Evolutionary conservation across 37 sponge, comb jelly and placozoan genomes (phyloP).

Genomic region (Cliona cf. orientalis): DNA sequence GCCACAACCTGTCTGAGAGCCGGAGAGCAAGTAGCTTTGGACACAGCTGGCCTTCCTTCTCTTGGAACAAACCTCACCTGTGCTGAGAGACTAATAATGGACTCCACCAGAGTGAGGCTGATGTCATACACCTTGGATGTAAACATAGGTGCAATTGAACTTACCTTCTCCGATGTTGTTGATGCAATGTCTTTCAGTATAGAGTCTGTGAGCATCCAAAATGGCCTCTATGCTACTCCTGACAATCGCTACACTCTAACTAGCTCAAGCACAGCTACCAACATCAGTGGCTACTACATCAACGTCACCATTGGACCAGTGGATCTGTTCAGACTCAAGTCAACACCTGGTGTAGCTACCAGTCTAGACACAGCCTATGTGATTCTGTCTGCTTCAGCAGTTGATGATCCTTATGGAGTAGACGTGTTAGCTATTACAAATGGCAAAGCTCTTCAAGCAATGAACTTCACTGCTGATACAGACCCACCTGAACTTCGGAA

Average conservation of each 20-base stretch:
- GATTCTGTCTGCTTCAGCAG: constrained; percentile 58
- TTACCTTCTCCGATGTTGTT: constrained; percentile 88
- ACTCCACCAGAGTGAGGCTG: constrained; percentile 43
- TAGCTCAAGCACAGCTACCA: constrained; percentile 44
- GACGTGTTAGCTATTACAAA: constrained; percentile 86
- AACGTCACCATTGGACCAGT: constrained; percentile 70
- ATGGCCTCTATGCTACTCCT: constrained; percentile 21
- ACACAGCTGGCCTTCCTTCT: constrained; percentile 49
- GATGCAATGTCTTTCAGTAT: constrained; percentile 64
- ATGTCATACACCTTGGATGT: constrained; percentile 76
- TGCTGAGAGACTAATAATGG: constrained; percentile 31
- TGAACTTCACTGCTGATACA: constrained; percentile 66
- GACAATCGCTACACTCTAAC: constrained; percentile 58
- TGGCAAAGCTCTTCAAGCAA: constrained; percentile 66
- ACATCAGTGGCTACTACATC: constrained; percentile 66
- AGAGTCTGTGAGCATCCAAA: constrained; percentile 69
- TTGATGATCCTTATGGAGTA: constrained; percentile 76
- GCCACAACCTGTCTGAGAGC: constrained; percentile 52
- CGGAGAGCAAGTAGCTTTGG: constrained; percentile 42
- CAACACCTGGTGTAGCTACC: constrained; percentile 61
- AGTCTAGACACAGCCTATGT: constrained; percentile 67
- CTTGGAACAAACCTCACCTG: constrained; percentile 3
- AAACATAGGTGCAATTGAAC: constrained; percentile 68
- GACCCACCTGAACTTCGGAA: constrained; percentile 57
- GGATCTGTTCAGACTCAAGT: constrained; percentile 84